A percentile compares a stretch with the other conserved stretches of the same genome.
Evolutionary conservation across 2,113 vertebrate genomes (phyloP).

Genomic region (Chunga burmeisteri): DNA sequence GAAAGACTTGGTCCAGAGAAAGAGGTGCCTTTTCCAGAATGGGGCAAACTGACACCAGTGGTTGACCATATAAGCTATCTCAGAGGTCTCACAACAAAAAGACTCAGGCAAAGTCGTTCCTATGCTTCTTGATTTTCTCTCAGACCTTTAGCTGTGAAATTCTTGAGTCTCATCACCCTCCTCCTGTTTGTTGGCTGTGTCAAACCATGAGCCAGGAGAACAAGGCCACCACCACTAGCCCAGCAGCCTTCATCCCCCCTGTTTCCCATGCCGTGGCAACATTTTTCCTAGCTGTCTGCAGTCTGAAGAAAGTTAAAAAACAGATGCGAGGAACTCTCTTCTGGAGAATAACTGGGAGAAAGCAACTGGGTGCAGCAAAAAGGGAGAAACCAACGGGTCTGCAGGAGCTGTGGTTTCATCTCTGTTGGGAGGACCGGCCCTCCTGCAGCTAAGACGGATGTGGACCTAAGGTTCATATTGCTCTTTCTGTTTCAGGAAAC

Average conservation of each 20-base stretch:
- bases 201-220: not conserved
- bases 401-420: not conserved
- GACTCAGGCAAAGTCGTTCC: not conserved
- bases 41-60: not conserved
- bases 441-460: not conserved
- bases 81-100: not conserved
- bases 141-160: not conserved
- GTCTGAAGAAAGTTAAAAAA: not conserved
- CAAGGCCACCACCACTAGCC: not conserved
- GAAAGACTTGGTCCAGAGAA: not conserved
- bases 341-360: not conserved
- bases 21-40: not conserved
- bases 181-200: not conserved
- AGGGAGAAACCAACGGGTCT: not conserved
- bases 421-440: not conserved
- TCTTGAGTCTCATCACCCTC: not conserved
- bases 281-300: not conserved
- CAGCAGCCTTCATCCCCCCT: not conserved
- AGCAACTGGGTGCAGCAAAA: not conserved
- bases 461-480: not conserved
- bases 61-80: not conserved
- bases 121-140: not conserved
- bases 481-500: slow-evolving; percentile 1
- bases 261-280: not conserved
- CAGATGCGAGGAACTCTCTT: not conserved